A percentile compares a stretch with the other conserved stretches of the same genome.
Conservation (phyloP, 2,888 invertebrate genomes). For the Asteroscopus sphinx region DNA sequence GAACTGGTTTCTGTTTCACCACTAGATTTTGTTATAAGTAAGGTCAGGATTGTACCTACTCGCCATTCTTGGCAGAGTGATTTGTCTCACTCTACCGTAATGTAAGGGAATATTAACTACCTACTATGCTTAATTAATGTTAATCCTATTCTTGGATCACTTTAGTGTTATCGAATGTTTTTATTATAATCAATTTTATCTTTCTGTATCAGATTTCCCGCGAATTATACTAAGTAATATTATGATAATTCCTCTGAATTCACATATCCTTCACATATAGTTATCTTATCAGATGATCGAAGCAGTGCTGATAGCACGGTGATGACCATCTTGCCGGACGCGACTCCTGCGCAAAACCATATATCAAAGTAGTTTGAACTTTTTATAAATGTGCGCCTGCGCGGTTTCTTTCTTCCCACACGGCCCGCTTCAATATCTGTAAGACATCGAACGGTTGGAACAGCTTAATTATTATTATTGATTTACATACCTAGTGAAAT, state of each 20-base stretch:
- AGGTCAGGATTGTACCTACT: no score
- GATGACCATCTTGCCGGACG: conserved; percentile 4
- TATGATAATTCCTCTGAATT: no score
- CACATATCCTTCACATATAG: conserved; percentile 5
- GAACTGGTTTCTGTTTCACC: no score
- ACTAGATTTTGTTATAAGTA: no score
- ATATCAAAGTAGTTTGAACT: conserved; percentile 19
- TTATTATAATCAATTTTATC: background rate
- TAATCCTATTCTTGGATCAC: no score
- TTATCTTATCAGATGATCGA: conserved; percentile 27
- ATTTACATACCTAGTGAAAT: conserved; percentile 4
- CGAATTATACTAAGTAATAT: conserved; percentile 6
- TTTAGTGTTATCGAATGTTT: background rate
- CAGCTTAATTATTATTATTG: background rate
- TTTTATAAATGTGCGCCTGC: background rate
- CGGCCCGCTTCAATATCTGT: background rate
- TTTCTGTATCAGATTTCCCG: conserved; percentile 5
- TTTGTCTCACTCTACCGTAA: no score
- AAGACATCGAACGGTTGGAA: background rate
- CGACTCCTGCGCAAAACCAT: conserved; percentile 16
- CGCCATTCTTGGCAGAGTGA: no score
- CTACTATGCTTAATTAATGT: no score
- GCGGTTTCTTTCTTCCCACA: conserved; percentile 17
- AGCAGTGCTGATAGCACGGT: conserved; percentile 4
- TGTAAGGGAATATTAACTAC: no score